Base-by-base conservation (phyloP, 2,888 invertebrate species). In the Latrodectus hesperus region DNA sequence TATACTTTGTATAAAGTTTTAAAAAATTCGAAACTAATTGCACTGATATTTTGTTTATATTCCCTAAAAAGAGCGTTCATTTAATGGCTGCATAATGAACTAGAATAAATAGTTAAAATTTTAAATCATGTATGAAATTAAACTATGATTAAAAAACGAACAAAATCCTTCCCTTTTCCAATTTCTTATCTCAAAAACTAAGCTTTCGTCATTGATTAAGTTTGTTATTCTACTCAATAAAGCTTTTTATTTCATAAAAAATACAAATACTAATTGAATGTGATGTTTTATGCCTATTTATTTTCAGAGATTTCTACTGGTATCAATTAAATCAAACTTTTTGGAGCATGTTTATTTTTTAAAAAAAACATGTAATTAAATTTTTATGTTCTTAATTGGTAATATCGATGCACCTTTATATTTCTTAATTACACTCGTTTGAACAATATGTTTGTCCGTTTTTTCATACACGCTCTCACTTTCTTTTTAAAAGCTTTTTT, bases 301-400 rank as follows among this genome's bases (percentile, higher is more conserved):
- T 60, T 60, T 60, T n/a, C 12, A 16, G 12, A 60, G 60, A 60
- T 6, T 60, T 14, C n/a, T 60, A 16, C n/a, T 60, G n/a, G n/a
- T 60, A n/a, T 60, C n/a, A 60, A 60, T 60, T n/a, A 60, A 60
- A 60, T 60, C 14, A 60, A 60, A 17, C 70, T 81, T 81, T 81
- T 81, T 81, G 64, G 26, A 16, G 60, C 51, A 4, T 26, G 14
- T 74, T 68, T 74, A 26, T 67, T 65, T 67, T 65, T 74, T 64
- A 68, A 67, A 74, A 16, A 17, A 72, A 72, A 72, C 49, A 72
- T 64, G 26, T 84, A 84, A 84, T 84, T 84, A 84, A 84, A 52
- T 72, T 75, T 84, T 84, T 84, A 53, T 77, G 52, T 17, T 16
- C 65, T 65, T 84, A 84, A 84, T 77, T 84, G 77, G 84, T 84